A percentile compares a stretch with the other conserved stretches of the same genome.
phyloP scores from a whole-genome alignment of 2,113 vertebrate species.

The Sarotherodon lohbergeri region DNA sequence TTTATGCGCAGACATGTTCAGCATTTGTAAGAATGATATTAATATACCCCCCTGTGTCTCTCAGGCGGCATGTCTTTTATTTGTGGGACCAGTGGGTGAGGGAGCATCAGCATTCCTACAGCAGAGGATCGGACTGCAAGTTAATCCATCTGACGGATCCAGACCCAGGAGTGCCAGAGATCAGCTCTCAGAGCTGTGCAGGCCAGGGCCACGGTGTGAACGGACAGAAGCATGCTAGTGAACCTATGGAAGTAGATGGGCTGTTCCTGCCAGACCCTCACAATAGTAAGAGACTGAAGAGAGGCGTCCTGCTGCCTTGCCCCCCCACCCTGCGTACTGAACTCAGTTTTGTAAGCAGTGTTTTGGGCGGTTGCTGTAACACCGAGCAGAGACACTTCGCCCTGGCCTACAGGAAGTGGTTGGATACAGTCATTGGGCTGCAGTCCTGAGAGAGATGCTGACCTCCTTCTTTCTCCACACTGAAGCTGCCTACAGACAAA shows the following conservation, averaged over 20 bases:
- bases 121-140: background rate
- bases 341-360: conserved; percentile 77
- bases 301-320: conserved; percentile 72
- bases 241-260: conserved; percentile 83
- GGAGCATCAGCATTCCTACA: conserved; percentile 51
- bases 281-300: conserved; percentile 89
- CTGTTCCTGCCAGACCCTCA: conserved; percentile 63
- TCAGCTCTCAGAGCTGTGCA: background rate
- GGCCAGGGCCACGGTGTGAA: background rate
- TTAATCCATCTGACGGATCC: conserved; percentile 37
- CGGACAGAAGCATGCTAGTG: conserved; percentile 55
- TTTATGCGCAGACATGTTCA: background rate
- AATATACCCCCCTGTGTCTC: background rate
- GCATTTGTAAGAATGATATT: background rate
- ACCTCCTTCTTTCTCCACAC: background rate
- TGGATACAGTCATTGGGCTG: conserved; percentile 81
- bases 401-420: conserved; percentile 87
- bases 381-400: conserved; percentile 87
- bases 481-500: conserved; percentile 26
- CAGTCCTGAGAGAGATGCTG: conserved; percentile 57
- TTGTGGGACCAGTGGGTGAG: conserved; percentile 82
- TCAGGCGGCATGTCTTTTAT: conserved; percentile 85
- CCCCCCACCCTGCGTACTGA: conserved; percentile 74
- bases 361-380: conserved; percentile 78
- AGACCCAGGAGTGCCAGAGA: conserved; percentile 38